Evolutionary conservation across 2,888 invertebrate genomes (phyloP), one percentile per base, ranked within the genome.

Genomic region (Cynaeus angustus): DNA sequence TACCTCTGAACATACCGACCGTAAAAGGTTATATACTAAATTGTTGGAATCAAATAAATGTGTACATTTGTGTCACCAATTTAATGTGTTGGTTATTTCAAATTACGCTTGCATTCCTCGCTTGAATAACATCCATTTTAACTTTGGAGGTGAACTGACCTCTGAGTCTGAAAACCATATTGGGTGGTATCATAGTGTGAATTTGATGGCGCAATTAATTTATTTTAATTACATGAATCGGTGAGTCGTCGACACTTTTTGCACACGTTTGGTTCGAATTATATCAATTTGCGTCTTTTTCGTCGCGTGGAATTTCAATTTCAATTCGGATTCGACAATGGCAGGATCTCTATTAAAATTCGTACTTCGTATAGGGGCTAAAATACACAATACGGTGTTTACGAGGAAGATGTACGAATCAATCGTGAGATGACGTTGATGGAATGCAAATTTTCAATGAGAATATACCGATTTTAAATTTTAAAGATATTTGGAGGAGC

Each of bases 301-400:
- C 46, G 41, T 58, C 58, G 38, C 33, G 41, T n/a, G 41, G 59
- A 59, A 59, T 59, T 59, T 28, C 16, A 58, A 41, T 43, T 13
- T 45, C 43, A 28, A 5, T 43, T 28, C 26, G 12, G 45, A 14
- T 9, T 9, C 21, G 46, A 13, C 28, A 46, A 43, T 59, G 12
- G 12, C 37, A 14, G 14, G 48, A 33, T 10, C 16, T 61, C 48
- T 61, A 48, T 61, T 61, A 48, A 61, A 61, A 61, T 61, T 61
- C 61, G 48, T 9, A 37, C 48, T 9, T 13, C 61, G 61, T 48
- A 8, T 37, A 10, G 13, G 8, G 48, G 21, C 61, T 48, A 61
- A 48, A 50, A 37, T 37, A 61, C 61, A 61, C 61, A 48, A 61
- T 48, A 38, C 45, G 8, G 37, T 46, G 48, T 50, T 50, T 26